Evolutionary conservation across 2,113 vertebrate species (phyloP).

Genomic region (Heterotis niloticus): DNA sequence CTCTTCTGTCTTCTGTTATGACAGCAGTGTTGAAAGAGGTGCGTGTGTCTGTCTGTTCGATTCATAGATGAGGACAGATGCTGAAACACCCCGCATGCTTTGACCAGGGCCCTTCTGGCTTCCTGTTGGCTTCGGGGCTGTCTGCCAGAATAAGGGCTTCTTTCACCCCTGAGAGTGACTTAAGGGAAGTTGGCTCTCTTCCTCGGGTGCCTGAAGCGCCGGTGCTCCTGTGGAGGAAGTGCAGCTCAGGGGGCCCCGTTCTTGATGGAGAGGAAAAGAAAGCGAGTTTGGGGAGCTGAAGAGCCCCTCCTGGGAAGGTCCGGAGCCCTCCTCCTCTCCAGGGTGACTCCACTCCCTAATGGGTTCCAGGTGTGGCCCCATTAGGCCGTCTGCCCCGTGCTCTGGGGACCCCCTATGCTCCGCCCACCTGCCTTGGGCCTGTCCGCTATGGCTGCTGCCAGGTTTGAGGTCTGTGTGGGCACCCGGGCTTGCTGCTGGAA

Average conservation of each 20-base stretch:
- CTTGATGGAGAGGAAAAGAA: conserved; percentile 35
- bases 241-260: not conserved
- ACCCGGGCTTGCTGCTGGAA: conserved; percentile 28
- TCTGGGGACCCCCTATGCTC: conserved; percentile 51
- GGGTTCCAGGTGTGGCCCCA: conserved; percentile 89
- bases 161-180: conserved; percentile 20
- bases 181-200: conserved; percentile 17
- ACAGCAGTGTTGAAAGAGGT: not conserved
- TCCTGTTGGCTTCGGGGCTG: conserved; percentile 34
- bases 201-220: conserved; percentile 16
- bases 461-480: conserved; percentile 16
- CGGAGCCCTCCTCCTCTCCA: conserved; percentile 51
- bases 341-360: conserved; percentile 75
- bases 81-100: not conserved
- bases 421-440: not conserved
- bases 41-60: not conserved
- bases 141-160: conserved; percentile 19
- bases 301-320: conserved; percentile 65
- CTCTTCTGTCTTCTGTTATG: too few species aligned
- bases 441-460: conserved; percentile 31
- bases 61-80: conserved; percentile 1
- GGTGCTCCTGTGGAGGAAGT: conserved; percentile 21
- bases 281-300: conserved; percentile 18
- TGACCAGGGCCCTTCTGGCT: conserved; percentile 17
- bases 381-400: conserved; percentile 65